phyloP scores from a whole-genome alignment of 2,888 invertebrate species.

The Coronaproctus castanopsis region DNA sequence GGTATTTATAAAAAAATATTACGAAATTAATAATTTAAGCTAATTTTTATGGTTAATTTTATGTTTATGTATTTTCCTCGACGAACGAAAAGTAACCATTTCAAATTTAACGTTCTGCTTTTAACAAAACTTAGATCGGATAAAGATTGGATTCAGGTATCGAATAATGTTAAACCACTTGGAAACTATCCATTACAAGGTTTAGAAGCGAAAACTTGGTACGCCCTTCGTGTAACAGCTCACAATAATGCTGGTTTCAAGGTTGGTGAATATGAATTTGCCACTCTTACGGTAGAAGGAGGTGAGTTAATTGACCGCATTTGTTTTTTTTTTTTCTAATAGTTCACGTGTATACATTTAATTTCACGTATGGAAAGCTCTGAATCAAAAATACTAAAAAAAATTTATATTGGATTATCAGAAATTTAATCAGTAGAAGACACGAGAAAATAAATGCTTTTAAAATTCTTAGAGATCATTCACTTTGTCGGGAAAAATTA shows the following conservation, averaged over 20 bases:
- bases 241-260: constrained; percentile 92
- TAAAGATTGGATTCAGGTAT: constrained; percentile 76
- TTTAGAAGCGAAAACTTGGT: constrained; percentile 84
- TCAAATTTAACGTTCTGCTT: too few relatives aligned
- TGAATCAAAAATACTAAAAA: not conserved
- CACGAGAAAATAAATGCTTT: too few relatives aligned
- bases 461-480: too few relatives aligned
- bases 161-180: constrained; percentile 76
- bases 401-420: too few relatives aligned
- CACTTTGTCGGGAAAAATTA: too few relatives aligned
- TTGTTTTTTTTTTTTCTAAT: not conserved
- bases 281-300: constrained; percentile 80
- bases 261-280: constrained; percentile 86
- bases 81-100: too few relatives aligned
- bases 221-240: constrained; percentile 71
- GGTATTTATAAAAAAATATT: too few relatives aligned
- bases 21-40: too few relatives aligned
- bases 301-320: constrained; percentile 43
- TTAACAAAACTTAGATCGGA: too few relatives aligned
- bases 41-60: too few relatives aligned
- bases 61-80: too few relatives aligned
- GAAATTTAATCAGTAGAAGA: too few relatives aligned
- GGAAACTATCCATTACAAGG: constrained; percentile 80
- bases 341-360: not conserved
- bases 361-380: not conserved